A percentile compares a stretch with the other conserved stretches of the same genome.
Conservation (phyloP, 2,888 invertebrate species). For the Nudaria mundana region DNA sequence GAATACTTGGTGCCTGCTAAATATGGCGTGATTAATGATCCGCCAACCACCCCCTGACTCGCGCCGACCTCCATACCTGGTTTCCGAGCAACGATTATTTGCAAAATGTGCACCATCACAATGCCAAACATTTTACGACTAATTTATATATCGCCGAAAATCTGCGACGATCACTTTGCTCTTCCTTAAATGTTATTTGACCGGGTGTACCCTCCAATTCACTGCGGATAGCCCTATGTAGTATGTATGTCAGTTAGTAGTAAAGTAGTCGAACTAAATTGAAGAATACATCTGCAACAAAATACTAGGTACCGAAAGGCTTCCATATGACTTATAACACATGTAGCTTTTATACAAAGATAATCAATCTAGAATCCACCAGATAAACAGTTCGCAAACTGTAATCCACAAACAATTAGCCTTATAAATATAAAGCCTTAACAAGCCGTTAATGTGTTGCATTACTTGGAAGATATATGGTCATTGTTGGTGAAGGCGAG, state of each 20-base stretch:
- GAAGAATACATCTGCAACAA: no score
- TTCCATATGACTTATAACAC: no score
- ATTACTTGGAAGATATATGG: not conserved
- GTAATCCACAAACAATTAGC: not conserved
- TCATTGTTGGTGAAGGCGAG: not conserved
- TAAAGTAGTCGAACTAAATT: no score
- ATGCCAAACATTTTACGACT: not conserved
- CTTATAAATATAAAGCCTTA: not conserved
- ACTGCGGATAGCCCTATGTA: no score
- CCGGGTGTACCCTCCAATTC: no score
- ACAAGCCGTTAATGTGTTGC: constrained; percentile 1
- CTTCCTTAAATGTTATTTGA: not conserved
- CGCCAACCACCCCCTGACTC: not conserved
- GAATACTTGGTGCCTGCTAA: constrained; percentile 13
- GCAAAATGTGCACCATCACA: constrained; percentile 10
- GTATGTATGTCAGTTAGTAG: no score
- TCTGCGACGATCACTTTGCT: not conserved
- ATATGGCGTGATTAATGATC: constrained; percentile 18
- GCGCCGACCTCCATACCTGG: not conserved
- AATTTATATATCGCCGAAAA: not conserved
- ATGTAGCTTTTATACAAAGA: no score
- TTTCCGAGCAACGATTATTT: constrained; percentile 8
- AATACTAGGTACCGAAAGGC: no score
- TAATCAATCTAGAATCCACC: no score
- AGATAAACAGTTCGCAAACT: not conserved